Evolutionary conservation across 92 coral and sea anemone genomes (phyloP), one percentile per base, ranked within the genome.

Genomic region (Palythoa grandis): DNA sequence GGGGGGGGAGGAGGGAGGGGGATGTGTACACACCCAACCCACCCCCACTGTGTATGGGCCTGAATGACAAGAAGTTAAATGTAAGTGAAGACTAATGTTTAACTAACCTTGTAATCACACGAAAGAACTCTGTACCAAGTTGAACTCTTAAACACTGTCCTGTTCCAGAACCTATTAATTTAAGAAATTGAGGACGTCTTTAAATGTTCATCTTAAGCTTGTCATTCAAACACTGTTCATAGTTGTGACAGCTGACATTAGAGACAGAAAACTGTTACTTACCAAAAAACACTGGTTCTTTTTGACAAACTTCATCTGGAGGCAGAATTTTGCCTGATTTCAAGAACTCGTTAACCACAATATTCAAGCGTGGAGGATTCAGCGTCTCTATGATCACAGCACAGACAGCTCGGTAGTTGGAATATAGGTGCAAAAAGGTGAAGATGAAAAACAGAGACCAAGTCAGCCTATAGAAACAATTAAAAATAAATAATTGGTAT

Each of bases 361-460:
- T 86, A 74, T 91, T 96, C 74, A 97, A 91, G 61, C 99, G 99
- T 10, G 98, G 70, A 17, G 89, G 58, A 76, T 86, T 97, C 19
- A 97, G 85, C 15, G 99, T 97, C 79, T 97, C 99, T 91, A 97
- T 97, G 87, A 97, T 89, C 52, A 97, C 99, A 35, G 99, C 88
- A 11, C 98, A 93, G 43, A 97, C 99, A 9, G 99, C 99, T 11
- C 98, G 94, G 84, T 88, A 97, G 88, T 97, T 97, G 48, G 94
- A 90, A 80, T 97, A 97, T 16, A 97, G 88, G 76, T 97, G 99
- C 9, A 97, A 91, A 43, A 87, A 91, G 4, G 99, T 95, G 91
- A 97, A 97, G 89, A 97, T 70, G 83, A 92, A 91, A 85, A 97
- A 97, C 82, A 97, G 85, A 25, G 92, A 90, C 99, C 99, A 97